Conservation (phyloP, 2,888 invertebrate genomes). For the Ophraella communa region DNA sequence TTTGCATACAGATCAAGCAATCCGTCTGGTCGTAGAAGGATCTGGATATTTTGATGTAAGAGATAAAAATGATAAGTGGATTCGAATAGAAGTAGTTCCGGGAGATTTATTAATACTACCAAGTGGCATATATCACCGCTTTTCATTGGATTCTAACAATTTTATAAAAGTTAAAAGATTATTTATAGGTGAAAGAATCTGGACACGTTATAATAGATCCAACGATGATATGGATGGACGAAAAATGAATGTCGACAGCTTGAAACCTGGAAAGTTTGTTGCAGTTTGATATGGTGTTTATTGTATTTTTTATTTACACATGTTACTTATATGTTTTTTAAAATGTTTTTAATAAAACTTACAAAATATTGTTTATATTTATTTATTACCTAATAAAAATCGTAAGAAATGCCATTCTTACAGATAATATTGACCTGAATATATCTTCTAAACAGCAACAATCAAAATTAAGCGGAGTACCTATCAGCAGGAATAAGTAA, state of each 20-base stretch:
- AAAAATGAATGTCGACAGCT: constrained; percentile 27
- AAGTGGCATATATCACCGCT: constrained; percentile 96
- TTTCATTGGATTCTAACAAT: constrained; percentile 88
- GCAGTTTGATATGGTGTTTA: background rate
- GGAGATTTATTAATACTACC: constrained; percentile 94
- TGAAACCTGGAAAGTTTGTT: constrained; percentile 19
- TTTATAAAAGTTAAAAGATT: constrained; percentile 86
- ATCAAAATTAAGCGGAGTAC: too few relatives aligned
- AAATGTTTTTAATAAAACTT: background rate
- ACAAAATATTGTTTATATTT: too few relatives aligned
- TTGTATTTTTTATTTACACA: background rate
- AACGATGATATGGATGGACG: constrained; percentile 80
- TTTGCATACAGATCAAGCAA: constrained; percentile 96
- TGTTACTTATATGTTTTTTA: too few relatives aligned
- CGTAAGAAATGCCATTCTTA: too few relatives aligned
- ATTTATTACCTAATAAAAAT: too few relatives aligned
- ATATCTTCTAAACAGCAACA: too few relatives aligned
- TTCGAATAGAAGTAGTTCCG: constrained; percentile 81
- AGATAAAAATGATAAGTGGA: constrained; percentile 85
- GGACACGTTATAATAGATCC: constrained; percentile 91
- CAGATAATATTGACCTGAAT: too few relatives aligned
- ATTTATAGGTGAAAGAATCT: constrained; percentile 92
- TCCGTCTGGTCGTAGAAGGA: constrained; percentile 86
- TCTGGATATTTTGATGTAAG: constrained; percentile 97
- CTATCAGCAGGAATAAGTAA: too few relatives aligned